These are phyloP conservation scores for Bathynomus jamesi DNA, from an alignment of 1,140 invertebrate genomes.

Conservation along the genomic window DNA sequence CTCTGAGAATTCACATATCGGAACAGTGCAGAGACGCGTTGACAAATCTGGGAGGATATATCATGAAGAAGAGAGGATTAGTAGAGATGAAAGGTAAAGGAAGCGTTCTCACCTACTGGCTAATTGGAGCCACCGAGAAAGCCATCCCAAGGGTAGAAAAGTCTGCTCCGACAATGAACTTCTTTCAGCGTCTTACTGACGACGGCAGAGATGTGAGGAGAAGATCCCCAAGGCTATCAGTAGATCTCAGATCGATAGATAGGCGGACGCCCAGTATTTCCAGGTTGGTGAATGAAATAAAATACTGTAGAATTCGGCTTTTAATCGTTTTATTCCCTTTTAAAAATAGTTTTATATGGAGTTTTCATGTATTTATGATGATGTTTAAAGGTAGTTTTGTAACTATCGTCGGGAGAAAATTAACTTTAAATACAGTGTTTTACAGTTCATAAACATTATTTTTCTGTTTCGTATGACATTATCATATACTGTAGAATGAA, in stretches of 20 bases:
- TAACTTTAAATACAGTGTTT: no score
- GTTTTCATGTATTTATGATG: neutral
- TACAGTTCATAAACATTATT: neutral
- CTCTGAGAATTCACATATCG: slow-evolving; percentile 65
- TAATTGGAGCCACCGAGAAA: slow-evolving; percentile 53
- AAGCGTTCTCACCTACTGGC: slow-evolving; percentile 73
- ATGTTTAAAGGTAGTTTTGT: neutral
- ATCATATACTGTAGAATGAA: slow-evolving; percentile 3
- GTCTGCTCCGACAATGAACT: neutral
- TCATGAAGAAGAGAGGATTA: slow-evolving; percentile 69
- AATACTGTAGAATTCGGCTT: no score
- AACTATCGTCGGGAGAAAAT: neutral
- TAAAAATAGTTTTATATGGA: neutral
- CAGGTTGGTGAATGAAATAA: slow-evolving; percentile 9
- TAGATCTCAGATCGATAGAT: neutral
- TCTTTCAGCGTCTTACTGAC: slow-evolving; percentile 11
- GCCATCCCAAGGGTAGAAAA: slow-evolving; percentile 24
- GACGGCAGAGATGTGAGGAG: slow-evolving; percentile 17
- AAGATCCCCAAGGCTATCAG: slow-evolving; percentile 17
- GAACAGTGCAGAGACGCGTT: slow-evolving; percentile 59
- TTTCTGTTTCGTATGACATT: neutral
- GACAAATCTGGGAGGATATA: slow-evolving; percentile 68
- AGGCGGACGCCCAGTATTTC: slow-evolving; percentile 14
- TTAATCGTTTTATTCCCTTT: neutral
- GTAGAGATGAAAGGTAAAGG: slow-evolving; percentile 81